These are phyloP conservation scores for Macquaria australasica DNA, from an alignment of 2,113 vertebrate species.

Conservation along the genomic window DNA sequence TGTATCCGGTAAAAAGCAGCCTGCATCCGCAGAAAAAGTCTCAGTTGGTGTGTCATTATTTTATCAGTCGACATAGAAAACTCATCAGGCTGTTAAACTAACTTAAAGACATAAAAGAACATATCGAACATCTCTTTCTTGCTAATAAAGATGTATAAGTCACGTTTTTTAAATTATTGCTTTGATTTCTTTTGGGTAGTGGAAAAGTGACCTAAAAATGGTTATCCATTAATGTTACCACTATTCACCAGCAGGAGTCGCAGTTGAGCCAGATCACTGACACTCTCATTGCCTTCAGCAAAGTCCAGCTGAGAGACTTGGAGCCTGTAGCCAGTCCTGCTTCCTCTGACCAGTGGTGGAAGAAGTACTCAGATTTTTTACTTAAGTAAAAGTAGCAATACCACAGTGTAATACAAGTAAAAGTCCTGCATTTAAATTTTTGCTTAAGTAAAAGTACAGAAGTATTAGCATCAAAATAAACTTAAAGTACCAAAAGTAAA, in stretches of 20 bases:
- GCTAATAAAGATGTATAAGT: no score
- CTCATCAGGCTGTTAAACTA: neutral
- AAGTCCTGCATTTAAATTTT: no score
- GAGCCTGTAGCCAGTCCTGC: neutral
- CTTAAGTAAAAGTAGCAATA: no score
- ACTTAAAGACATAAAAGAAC: neutral
- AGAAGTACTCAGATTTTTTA: no score
- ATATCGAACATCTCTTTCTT: neutral
- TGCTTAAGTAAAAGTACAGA: no score
- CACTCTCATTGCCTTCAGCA: neutral
- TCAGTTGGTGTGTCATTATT: no score
- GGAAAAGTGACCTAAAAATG: neutral
- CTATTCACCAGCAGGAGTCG: constrained; percentile 68
- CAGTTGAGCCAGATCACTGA: constrained; percentile 4
- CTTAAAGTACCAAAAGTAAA: no score
- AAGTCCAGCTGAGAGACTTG: neutral
- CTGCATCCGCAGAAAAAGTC: neutral
- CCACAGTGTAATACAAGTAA: no score
- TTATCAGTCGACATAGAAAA: neutral
- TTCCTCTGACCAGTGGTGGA: neutral
- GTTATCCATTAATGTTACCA: neutral
- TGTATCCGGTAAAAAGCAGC: neutral
- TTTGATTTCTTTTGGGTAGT: neutral
- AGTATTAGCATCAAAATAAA: no score
- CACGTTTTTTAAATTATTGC: no score